A percentile compares a stretch with the other conserved stretches of the same genome.
Conservation (phyloP, 2,113 vertebrate species). For the Elephantulus edwardii region DNA sequence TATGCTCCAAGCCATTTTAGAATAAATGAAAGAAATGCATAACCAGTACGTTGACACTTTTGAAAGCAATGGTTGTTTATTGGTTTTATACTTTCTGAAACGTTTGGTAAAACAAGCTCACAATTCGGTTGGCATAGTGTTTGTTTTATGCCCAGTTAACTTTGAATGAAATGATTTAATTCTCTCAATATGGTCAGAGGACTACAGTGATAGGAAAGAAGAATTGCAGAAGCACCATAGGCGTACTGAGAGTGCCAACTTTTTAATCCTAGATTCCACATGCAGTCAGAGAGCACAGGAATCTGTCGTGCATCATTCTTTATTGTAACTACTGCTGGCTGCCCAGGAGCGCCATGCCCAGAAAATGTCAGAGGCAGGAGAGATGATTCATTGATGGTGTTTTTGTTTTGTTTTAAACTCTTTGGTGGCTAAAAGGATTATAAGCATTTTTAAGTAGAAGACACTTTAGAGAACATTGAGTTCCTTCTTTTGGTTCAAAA, state of each 20-base stretch:
- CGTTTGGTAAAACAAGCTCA: neutral
- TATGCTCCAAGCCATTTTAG: neutral
- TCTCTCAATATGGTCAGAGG: neutral
- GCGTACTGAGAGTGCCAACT: too few species aligned
- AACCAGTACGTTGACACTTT: neutral
- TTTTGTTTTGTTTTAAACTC: conserved; percentile 26
- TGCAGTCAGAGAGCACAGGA: neutral
- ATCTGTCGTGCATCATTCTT: neutral
- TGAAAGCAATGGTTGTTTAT: neutral
- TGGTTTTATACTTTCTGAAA: conserved; percentile 7
- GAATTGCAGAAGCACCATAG: neutral
- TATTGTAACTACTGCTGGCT: neutral
- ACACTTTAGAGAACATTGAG: neutral
- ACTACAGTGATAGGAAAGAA: neutral
- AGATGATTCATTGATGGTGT: neutral
- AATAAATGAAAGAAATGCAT: neutral
- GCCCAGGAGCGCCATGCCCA: neutral
- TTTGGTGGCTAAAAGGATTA: neutral
- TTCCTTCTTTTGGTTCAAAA: neutral
- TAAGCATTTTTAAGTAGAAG: neutral
- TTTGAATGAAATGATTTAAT: neutral
- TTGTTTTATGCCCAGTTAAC: conserved; percentile 33
- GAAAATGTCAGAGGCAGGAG: neutral
- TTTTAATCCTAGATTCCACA: neutral
- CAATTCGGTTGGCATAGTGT: neutral